These are phyloP conservation scores for Sinosuthora webbiana DNA, from an alignment of 2,113 vertebrate genomes.

Conservation along the genomic window DNA sequence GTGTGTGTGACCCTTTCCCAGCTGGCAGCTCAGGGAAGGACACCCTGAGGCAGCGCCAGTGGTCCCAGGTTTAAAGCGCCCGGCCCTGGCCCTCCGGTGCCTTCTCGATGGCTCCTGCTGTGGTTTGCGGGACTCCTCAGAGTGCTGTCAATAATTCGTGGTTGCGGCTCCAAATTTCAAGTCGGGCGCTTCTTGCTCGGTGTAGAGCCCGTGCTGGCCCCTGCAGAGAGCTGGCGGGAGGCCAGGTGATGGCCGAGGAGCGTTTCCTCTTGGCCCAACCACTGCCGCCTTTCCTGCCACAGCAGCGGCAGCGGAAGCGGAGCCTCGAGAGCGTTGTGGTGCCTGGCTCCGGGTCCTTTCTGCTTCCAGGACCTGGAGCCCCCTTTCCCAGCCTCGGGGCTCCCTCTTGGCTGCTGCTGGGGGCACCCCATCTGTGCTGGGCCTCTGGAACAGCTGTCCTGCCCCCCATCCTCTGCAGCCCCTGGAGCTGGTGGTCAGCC, in stretches of 20 bases:
- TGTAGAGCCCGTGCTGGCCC: rapidly evolving
- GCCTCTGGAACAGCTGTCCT: too few species aligned
- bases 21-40: neutral
- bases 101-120: rapidly evolving
- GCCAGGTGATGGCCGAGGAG: neutral
- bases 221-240: neutral
- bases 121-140: rapidly evolving
- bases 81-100: rapidly evolving
- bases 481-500: neutral
- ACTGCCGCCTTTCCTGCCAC: neutral
- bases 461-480: rapidly evolving
- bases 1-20: neutral
- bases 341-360: rapidly evolving
- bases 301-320: neutral
- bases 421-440: neutral
- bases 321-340: neutral
- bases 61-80: neutral
- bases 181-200: rapidly evolving
- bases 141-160: rapidly evolving
- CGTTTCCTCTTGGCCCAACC: neutral
- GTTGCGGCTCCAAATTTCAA: neutral
- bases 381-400: neutral
- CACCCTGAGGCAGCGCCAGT: rapidly evolving
- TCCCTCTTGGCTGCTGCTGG: neutral
- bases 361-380: neutral